phyloP scores from a whole-genome alignment of 2,113 vertebrate genomes.

The Martes martes region DNA sequence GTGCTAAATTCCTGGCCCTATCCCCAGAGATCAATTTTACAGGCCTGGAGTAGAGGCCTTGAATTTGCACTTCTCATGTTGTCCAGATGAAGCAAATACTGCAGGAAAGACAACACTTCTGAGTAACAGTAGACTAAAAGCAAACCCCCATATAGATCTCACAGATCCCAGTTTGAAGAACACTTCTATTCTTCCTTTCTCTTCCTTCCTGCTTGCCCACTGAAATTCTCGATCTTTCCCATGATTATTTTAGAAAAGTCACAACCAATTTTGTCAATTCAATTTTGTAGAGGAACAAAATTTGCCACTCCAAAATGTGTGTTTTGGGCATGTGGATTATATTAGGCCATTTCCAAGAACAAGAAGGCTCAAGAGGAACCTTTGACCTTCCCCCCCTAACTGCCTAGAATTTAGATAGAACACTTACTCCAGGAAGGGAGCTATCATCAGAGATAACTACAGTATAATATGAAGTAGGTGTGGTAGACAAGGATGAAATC shows the following conservation, averaged over 20 bases:
- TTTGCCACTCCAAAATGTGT: background rate
- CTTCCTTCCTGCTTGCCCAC: background rate
- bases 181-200: background rate
- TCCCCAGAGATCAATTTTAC: background rate
- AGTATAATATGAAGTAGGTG: background rate
- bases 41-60: background rate
- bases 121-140: background rate
- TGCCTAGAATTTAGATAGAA: background rate
- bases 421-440: background rate
- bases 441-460: background rate
- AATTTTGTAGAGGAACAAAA: background rate
- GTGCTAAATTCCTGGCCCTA: background rate
- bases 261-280: background rate
- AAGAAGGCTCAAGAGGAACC: background rate
- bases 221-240: background rate
- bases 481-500: background rate
- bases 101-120: background rate
- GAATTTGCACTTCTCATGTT: background rate
- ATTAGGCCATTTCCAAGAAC: background rate
- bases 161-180: background rate
- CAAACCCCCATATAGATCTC: background rate
- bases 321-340: background rate
- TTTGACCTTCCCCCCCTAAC: background rate
- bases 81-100: background rate
- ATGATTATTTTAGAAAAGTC: background rate